Conservation (phyloP, 2,113 vertebrate genomes). For the Synodontis membranacea region DNA sequence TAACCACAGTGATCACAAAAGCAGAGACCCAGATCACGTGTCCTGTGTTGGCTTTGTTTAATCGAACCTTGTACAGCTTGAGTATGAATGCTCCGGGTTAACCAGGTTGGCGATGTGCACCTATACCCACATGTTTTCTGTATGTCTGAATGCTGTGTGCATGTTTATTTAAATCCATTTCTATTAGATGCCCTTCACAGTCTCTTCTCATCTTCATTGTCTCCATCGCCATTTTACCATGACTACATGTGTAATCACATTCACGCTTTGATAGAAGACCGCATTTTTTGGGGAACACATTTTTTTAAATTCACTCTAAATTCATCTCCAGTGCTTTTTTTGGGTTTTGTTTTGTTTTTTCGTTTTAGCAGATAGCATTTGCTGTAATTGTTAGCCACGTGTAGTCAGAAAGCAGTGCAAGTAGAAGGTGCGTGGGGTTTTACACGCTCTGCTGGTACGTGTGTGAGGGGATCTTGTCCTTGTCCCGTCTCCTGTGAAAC, state of each 20-base stretch:
- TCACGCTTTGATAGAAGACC: background rate
- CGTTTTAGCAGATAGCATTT: constrained; percentile 8
- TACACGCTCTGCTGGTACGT: background rate
- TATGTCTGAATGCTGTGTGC: constrained; percentile 29
- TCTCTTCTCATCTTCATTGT: constrained; percentile 26
- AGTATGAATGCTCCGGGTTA: constrained; percentile 6
- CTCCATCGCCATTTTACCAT: constrained; percentile 34
- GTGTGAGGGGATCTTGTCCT: constrained; percentile 10
- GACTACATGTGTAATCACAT: constrained; percentile 10
- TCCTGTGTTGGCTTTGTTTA: constrained; percentile 30
- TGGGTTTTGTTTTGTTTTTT: background rate
- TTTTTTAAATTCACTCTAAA: constrained; percentile 10
- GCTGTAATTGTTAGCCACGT: background rate
- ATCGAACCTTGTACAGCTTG: background rate
- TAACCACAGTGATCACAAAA: background rate
- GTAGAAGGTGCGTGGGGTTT: background rate
- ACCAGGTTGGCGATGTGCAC: constrained; percentile 10
- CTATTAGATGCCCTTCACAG: constrained; percentile 26
- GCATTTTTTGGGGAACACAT: constrained; percentile 1
- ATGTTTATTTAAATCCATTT: constrained; percentile 31
- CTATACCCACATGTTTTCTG: constrained; percentile 1
- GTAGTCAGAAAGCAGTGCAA: constrained; percentile 1
- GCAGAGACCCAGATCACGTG: background rate
- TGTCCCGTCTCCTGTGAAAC: constrained; percentile 62
- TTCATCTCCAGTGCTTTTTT: background rate